phyloP scores from a whole-genome alignment of 2,113 vertebrate species.

The Antennarius striatus region DNA sequence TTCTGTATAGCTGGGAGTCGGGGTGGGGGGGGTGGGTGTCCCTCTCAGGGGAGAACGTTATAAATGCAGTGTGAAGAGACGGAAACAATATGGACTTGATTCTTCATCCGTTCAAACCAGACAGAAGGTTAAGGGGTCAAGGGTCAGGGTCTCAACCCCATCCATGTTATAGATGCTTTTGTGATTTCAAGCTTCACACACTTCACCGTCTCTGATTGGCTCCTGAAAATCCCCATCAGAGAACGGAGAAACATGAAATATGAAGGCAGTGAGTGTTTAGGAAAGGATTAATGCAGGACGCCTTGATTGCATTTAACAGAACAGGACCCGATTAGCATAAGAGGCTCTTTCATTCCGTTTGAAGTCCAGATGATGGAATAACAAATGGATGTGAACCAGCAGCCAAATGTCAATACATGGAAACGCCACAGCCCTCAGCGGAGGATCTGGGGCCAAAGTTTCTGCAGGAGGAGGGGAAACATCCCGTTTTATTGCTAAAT shows the following conservation, averaged over 20 bases:
- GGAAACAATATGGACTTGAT: conserved; percentile 53
- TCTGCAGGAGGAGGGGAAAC: conserved; percentile 74
- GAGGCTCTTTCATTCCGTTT: conserved; percentile 82
- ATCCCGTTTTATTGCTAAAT: conserved; percentile 77
- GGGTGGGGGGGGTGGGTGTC: conserved; percentile 19
- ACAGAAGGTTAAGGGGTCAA: neutral
- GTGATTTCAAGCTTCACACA: conserved; percentile 23
- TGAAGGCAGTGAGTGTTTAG: conserved; percentile 74
- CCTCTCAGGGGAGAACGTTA: conserved; percentile 36
- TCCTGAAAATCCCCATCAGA: conserved; percentile 39
- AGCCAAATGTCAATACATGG: conserved; percentile 84
- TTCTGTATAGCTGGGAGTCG: conserved; percentile 54
- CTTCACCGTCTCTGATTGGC: conserved; percentile 42
- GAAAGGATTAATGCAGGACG: conserved; percentile 76
- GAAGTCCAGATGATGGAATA: conserved; percentile 82
- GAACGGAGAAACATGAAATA: conserved; percentile 32
- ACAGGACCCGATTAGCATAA: conserved; percentile 83
- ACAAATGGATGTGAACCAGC: conserved; percentile 82
- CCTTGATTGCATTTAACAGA: conserved; percentile 81
- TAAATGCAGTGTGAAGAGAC: conserved; percentile 37
- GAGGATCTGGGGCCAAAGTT: conserved; percentile 72
- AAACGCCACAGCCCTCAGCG: conserved; percentile 81
- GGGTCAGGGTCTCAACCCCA: too few relatives aligned
- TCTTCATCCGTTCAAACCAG: neutral
- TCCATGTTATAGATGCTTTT: neutral